Evolutionary conservation across 2,888 invertebrate species (phyloP).

Genomic region (Anaspis maculata): DNA sequence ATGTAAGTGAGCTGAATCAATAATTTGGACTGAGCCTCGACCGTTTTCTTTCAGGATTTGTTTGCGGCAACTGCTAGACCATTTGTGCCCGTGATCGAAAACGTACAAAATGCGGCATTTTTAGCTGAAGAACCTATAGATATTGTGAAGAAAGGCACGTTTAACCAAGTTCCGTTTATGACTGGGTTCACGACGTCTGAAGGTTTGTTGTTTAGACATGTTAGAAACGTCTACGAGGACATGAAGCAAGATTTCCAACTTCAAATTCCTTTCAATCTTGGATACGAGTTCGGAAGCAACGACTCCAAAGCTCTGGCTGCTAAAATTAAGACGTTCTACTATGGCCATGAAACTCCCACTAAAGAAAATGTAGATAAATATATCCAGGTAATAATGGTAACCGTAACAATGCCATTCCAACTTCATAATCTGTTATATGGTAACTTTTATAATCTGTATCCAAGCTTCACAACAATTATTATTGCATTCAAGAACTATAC

Average conservation of each 20-base stretch:
- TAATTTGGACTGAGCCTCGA: slow-evolving; percentile 8
- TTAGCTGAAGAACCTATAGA: too few relatives aligned
- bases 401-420: too few relatives aligned
- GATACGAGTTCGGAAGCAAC: not conserved
- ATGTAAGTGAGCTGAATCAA: slow-evolving; percentile 1
- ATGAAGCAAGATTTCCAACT: slow-evolving; percentile 9
- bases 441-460: too few relatives aligned
- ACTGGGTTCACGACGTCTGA: slow-evolving; percentile 2
- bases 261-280: not conserved
- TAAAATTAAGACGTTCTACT: slow-evolving; percentile 1
- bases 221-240: not conserved
- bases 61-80: too few relatives aligned
- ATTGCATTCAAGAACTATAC: too few relatives aligned
- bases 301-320: not conserved
- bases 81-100: too few relatives aligned
- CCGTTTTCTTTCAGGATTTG: too few relatives aligned
- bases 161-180: slow-evolving; percentile 2
- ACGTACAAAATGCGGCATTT: too few relatives aligned
- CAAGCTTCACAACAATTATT: too few relatives aligned
- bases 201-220: slow-evolving; percentile 1
- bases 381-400: not conserved
- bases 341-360: slow-evolving; percentile 1
- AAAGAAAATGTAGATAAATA: slow-evolving; percentile 1
- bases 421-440: too few relatives aligned
- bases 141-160: too few relatives aligned